Evolutionary conservation across 2,113 vertebrate genomes (phyloP).

Genomic region (Emydocephalus ijimae): DNA sequence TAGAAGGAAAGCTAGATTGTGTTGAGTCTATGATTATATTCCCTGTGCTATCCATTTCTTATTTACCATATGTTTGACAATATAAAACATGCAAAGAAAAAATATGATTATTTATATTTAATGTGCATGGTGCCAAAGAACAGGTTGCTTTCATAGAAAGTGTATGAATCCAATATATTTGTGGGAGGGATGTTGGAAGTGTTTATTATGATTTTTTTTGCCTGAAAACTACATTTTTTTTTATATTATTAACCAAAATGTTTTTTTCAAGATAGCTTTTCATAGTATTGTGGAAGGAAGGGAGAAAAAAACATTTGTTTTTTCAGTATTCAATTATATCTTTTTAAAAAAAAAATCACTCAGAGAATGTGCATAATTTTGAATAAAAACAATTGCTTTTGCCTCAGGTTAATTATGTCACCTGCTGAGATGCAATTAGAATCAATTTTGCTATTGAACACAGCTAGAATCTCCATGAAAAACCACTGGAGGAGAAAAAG

Average conservation of each 20-base stretch:
- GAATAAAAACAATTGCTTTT: constrained; percentile 54
- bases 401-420: constrained; percentile 59
- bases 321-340: constrained; percentile 38
- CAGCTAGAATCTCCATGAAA: constrained; percentile 59
- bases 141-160: constrained; percentile 37
- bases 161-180: constrained; percentile 35
- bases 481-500: constrained; percentile 46
- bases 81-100: constrained; percentile 12
- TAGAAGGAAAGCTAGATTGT: background rate
- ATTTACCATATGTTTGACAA: constrained; percentile 42
- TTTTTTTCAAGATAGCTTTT: background rate
- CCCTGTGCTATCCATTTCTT: constrained; percentile 11
- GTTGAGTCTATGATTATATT: constrained; percentile 7
- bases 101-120: constrained; percentile 33
- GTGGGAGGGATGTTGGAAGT: background rate
- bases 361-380: constrained; percentile 40
- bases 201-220: background rate
- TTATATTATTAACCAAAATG: constrained; percentile 9
- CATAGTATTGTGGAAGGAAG: background rate
- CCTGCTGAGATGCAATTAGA: constrained; percentile 64
- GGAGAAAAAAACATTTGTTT: rapidly evolving
- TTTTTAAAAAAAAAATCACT: constrained; percentile 20
- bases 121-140: constrained; percentile 37
- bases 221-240: constrained; percentile 25
- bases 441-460: constrained; percentile 55